A percentile compares a stretch with the other conserved stretches of the same genome.
Evolutionary conservation across 2,888 invertebrate species (phyloP).

Genomic region (Dendrolimus houi): DNA sequence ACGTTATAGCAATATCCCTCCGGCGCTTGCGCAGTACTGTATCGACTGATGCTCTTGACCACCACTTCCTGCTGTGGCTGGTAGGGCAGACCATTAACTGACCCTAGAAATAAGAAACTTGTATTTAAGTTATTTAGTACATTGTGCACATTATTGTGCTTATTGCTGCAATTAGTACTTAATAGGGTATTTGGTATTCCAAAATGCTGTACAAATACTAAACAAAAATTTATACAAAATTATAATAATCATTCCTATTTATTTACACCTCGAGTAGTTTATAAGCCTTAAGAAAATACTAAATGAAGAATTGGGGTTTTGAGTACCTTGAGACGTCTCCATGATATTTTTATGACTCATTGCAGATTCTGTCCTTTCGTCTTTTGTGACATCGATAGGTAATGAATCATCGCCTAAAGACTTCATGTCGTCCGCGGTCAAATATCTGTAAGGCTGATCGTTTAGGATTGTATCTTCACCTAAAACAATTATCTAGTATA

Average conservation of each 20-base stretch:
- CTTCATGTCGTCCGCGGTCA: slow-evolving; percentile 97
- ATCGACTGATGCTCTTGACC: slow-evolving; percentile 69
- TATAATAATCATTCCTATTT: no score
- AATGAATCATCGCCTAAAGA: slow-evolving; percentile 94
- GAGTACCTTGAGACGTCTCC: slow-evolving; percentile 65
- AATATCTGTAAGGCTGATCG: slow-evolving; percentile 92
- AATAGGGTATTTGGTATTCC: no score
- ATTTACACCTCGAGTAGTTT: no score
- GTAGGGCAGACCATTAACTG: slow-evolving; percentile 63
- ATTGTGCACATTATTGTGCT: no score
- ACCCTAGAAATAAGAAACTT: slow-evolving; percentile 27
- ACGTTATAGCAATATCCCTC: slow-evolving; percentile 73
- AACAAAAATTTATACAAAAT: no score
- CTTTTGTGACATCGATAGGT: slow-evolving; percentile 94
- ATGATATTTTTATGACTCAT: slow-evolving; percentile 71
- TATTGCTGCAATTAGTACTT: background rate
- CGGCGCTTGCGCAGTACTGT: slow-evolving; percentile 62
- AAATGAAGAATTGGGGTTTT: no score
- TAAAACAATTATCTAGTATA: slow-evolving; percentile 38
- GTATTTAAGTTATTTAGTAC: background rate
- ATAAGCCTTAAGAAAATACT: no score
- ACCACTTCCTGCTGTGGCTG: slow-evolving; percentile 65
- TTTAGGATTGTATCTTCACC: slow-evolving; percentile 94
- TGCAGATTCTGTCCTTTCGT: slow-evolving; percentile 87
- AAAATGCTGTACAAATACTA: no score